Base-by-base conservation (phyloP, 2,888 invertebrate genomes). In the Thereva nobilitata region DNA sequence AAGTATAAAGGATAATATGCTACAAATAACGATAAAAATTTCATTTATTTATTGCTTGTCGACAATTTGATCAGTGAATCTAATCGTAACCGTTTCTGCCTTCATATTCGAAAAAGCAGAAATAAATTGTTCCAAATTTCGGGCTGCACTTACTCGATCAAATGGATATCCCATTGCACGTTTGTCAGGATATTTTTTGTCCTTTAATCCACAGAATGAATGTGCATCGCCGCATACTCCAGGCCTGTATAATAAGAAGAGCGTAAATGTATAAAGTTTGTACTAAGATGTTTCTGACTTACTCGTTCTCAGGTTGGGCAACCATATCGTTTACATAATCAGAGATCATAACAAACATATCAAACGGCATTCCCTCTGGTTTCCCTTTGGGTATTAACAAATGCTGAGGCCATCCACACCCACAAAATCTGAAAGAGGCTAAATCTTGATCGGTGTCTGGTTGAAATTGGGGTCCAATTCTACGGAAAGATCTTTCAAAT, bases 371-470 rank as follows among this genome's bases (percentile, higher is more conserved):
- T 0, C 92, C 92, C 67, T 84, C 82, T 0, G 83, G 75, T 4
- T 78, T 87, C 4, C 93, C 93, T 79, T 87, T 89, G 0, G 92
- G 90, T 42, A 91, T 72, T 5, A 92, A 83, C 86, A 93, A 85
- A 79, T 93, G 92, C 69, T 91, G 88, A 0, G 93, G 93, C 92
- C 93, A 93, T 59, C 93, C 92, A 74, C 93, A 94, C 68, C 93
- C 93, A 81, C 93, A 94, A 85, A 90, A 91, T 81, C 90, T 89
- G 81, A 90, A 90, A 61, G 82, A 78, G 0, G 82, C 83, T 0
- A 84, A 80, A 3, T 80, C 77, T 3, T 79, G 80, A 0, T 83
- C 78, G 63, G 69, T 67, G 3, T 70, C 75, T 0, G 79, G 80
- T 0, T 88, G 87, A 8, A 87, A 82, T 34, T 76, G 80, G 0